phyloP scores from a whole-genome alignment of 1,140 invertebrate species.

The Papilio xuthus region DNA sequence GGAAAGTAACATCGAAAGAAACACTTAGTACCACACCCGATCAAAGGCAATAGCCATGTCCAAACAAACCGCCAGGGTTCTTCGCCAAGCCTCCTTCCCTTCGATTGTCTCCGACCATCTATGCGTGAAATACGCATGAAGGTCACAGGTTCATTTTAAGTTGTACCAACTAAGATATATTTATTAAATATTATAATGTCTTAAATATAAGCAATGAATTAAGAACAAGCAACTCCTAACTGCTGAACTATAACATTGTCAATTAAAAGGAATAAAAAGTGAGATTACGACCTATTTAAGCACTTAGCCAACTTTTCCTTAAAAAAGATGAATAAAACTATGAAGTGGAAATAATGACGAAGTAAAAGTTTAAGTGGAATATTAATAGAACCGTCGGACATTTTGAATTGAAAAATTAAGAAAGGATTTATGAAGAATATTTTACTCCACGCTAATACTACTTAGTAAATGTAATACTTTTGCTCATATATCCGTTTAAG shows the following conservation, averaged over 20 bases:
- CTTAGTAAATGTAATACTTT: background rate
- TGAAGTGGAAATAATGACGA: slow-evolving; percentile 19
- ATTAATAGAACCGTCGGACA: slow-evolving; percentile 24
- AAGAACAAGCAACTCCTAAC: background rate
- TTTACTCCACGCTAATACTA: background rate
- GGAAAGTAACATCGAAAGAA: too few relatives aligned
- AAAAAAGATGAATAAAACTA: slow-evolving; percentile 30
- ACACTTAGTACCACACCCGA: too few relatives aligned
- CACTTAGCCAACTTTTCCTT: slow-evolving; percentile 31
- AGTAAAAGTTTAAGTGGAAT: slow-evolving; percentile 32
- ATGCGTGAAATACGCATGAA: too few relatives aligned
- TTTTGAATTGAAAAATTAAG: slow-evolving; percentile 11
- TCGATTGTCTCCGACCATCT: too few relatives aligned
- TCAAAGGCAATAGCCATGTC: too few relatives aligned
- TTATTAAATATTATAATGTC: background rate
- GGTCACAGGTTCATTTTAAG: too few relatives aligned
- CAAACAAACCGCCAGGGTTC: too few relatives aligned
- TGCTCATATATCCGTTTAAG: background rate
- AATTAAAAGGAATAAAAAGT: slow-evolving; percentile 24
- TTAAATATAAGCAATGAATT: background rate
- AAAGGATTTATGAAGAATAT: slow-evolving; percentile 15
- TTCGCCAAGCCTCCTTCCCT: too few relatives aligned
- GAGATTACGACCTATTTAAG: slow-evolving; percentile 25
- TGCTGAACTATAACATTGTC: background rate
- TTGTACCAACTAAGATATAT: background rate